Evolutionary conservation across 1,140 invertebrate species (phyloP).

Genomic region (Drosophila kurseongensis): DNA sequence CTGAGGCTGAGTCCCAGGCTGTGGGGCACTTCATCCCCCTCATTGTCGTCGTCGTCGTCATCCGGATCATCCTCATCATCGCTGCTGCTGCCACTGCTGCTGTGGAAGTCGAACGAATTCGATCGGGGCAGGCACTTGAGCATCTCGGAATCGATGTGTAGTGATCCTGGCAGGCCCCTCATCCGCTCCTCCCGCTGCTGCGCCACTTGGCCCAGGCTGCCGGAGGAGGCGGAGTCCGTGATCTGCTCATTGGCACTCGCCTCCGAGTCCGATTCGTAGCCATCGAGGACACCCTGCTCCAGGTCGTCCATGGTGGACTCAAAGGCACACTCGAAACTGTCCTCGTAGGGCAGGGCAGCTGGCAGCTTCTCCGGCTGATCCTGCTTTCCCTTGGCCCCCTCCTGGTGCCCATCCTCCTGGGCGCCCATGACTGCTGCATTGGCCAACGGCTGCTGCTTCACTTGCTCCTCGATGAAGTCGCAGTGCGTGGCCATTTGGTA

Average conservation of each 20-base stretch:
- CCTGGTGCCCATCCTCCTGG: conserved; percentile 28
- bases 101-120: conserved; percentile 75
- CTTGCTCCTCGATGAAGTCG: conserved; percentile 68
- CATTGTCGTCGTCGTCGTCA: conserved; percentile 44
- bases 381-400: conserved; percentile 9
- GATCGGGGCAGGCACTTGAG: conserved; percentile 55
- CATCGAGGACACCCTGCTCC: conserved; percentile 69
- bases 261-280: conserved; percentile 80
- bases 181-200: conserved; percentile 27
- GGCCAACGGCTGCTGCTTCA: conserved; percentile 54
- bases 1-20: conserved; percentile 54
- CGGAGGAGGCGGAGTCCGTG: conserved; percentile 46
- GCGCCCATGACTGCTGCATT: conserved; percentile 25
- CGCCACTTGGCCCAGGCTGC: conserved; percentile 47
- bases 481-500: conserved; percentile 77
- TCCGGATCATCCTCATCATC: conserved; percentile 65
- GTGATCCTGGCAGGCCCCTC: conserved; percentile 24
- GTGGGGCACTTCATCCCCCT: conserved; percentile 22
- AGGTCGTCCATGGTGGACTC: conserved; percentile 81
- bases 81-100: conserved; percentile 69
- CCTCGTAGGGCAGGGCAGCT: conserved; percentile 21
- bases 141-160: conserved; percentile 41
- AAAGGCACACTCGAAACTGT: conserved; percentile 77
- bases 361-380: conserved; percentile 2
- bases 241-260: conserved; percentile 62